Evolutionary conservation across 2,113 vertebrate genomes (phyloP).

Genomic region (Etheostoma spectabile): DNA sequence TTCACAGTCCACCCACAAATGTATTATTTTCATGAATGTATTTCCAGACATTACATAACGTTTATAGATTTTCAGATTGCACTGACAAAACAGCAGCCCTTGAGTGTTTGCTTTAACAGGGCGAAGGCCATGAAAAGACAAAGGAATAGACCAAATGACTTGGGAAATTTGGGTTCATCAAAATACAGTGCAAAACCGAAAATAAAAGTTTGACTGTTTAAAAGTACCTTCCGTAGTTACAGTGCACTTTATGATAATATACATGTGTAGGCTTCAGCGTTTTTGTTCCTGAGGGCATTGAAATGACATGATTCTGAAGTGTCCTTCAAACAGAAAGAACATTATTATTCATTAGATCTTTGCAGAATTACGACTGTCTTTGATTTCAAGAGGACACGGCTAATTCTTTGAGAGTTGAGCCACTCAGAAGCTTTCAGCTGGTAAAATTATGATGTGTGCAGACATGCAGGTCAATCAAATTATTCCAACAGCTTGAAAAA

Average conservation of each 20-base stretch:
- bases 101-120: constrained; percentile 26
- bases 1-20: constrained; percentile 75
- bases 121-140: constrained; percentile 21
- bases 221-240: background rate
- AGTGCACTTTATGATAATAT: constrained; percentile 4
- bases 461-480: constrained; percentile 35
- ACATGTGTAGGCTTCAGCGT: constrained; percentile 12
- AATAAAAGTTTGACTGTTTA: constrained; percentile 17
- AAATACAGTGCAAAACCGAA: background rate
- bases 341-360: constrained; percentile 18
- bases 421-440: constrained; percentile 25
- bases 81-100: constrained; percentile 54
- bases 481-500: constrained; percentile 29
- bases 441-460: constrained; percentile 12
- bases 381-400: constrained; percentile 4
- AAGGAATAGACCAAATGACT: background rate
- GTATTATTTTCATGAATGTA: constrained; percentile 76
- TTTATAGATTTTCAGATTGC: constrained; percentile 60
- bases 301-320: constrained; percentile 5
- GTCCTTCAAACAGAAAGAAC: constrained; percentile 38
- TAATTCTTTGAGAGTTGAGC: constrained; percentile 8
- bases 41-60: constrained; percentile 74
- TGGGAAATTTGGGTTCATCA: background rate
- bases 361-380: constrained; percentile 7
- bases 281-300: constrained; percentile 25